Conservation (phyloP, 2,888 invertebrate genomes). For the Chorisops tibialis region DNA sequence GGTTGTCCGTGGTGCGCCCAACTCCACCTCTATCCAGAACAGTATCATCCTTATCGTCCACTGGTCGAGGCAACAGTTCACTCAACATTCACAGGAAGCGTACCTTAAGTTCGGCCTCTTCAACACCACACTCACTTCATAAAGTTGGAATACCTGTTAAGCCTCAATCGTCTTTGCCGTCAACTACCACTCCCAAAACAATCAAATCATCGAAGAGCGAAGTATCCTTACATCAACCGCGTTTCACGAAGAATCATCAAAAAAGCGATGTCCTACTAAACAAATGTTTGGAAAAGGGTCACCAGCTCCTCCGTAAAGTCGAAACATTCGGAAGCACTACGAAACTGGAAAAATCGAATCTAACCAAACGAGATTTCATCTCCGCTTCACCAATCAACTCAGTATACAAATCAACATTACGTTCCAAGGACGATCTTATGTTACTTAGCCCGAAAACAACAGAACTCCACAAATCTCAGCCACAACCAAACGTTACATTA, state of each 20-base stretch:
- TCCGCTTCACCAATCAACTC: not conserved
- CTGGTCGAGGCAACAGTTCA: slow-evolving; percentile 6
- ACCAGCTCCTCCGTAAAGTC: slow-evolving; percentile 47
- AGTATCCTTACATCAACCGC: slow-evolving; percentile 29
- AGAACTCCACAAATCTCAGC: too few species aligned
- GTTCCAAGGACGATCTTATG: slow-evolving; percentile 2
- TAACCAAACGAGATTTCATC: slow-evolving; percentile 14
- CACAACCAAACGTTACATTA: slow-evolving; percentile 10
- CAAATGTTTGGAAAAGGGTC: slow-evolving; percentile 50
- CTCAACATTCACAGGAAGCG: slow-evolving; percentile 18
- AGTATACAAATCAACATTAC: not conserved
- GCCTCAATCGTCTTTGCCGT: slow-evolving; percentile 1
- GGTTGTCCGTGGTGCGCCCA: not conserved
- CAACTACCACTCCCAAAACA: slow-evolving; percentile 4
- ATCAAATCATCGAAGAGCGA: slow-evolving; percentile 36
- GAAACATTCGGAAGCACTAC: slow-evolving; percentile 40
- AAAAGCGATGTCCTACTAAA: slow-evolving; percentile 46
- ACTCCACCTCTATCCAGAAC: slow-evolving; percentile 5
- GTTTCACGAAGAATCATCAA: slow-evolving; percentile 15
- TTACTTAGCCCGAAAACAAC: not conserved
- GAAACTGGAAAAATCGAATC: slow-evolving; percentile 30
- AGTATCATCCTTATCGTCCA: slow-evolving; percentile 22
- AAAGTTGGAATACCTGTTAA: slow-evolving; percentile 34
- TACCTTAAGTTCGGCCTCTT: slow-evolving; percentile 33
- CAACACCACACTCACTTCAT: slow-evolving; percentile 36